Conservation (phyloP, 2,113 vertebrate species). For the Holacanthus passer region DNA sequence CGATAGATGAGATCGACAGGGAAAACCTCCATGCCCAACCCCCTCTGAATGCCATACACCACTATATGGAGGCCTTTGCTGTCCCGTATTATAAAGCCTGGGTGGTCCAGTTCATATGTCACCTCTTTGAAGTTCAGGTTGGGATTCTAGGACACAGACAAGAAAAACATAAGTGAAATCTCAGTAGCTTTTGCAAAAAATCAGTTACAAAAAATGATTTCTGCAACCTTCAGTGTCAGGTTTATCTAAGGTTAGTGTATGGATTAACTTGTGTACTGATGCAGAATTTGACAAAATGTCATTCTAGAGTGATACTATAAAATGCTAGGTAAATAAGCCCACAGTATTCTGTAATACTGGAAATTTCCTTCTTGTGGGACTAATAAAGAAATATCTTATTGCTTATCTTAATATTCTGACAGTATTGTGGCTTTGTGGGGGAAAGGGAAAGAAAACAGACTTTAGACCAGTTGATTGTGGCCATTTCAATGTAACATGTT, state of each 20-base stretch:
- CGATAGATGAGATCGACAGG: slow-evolving; percentile 98
- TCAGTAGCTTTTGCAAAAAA: background rate
- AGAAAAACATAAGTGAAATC: background rate
- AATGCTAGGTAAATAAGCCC: background rate
- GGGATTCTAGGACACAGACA: slow-evolving; percentile 87
- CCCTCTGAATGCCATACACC: slow-evolving; percentile 97
- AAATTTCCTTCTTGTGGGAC: no score
- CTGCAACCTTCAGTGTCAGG: background rate
- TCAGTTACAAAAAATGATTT: background rate
- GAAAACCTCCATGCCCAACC: slow-evolving; percentile 96
- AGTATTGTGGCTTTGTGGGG: background rate
- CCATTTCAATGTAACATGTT: background rate
- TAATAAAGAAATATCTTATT: no score
- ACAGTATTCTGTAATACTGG: background rate
- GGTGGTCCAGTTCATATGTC: slow-evolving; percentile 97
- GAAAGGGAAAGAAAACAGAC: background rate
- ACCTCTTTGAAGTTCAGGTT: slow-evolving; percentile 98
- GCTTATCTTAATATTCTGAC: no score
- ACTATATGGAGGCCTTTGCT: slow-evolving; percentile 97
- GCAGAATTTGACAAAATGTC: background rate
- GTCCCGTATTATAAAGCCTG: slow-evolving; percentile 96
- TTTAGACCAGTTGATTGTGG: background rate
- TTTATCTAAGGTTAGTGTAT: background rate
- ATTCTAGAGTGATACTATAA: background rate
- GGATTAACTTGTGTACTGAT: background rate